Evolutionary conservation across 2,797 vertebrate species (phyloP), one percentile per base, ranked within the genome.

Genomic region (Pristis pectinata): DNA sequence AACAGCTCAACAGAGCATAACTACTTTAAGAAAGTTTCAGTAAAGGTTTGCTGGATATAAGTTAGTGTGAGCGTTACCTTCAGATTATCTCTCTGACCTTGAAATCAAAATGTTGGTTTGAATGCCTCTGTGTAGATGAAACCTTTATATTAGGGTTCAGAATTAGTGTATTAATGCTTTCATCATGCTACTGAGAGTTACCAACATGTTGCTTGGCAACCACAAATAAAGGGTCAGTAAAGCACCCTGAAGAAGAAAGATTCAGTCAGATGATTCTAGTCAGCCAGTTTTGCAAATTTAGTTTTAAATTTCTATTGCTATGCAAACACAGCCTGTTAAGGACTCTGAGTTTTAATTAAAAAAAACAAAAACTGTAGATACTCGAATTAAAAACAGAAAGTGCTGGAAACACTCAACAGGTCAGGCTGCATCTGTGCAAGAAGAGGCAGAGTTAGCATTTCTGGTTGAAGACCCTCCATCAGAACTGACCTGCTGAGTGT

Each of bases 151-250:
- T 76, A 53, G 30, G 30, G 27, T 53, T 94, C 70, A 94, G 30
- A 76, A 94, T 94, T 94, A 74, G 44, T 53, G 67, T 6, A 49
- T 30, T 49, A 56, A 53, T 76, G 92, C 27, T 67, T 76, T 53
- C 70, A 49, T 72, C 24, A 17, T 56, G 70, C 44, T 72, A 76
- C 70, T 53, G 7, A 30, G 49, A 44, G 44, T 94, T 94, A 53
- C 11, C 70, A 76, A 30, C 70, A 49, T 19, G 92, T 94, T 94
- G 67, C 91, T 41, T 74, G 70, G 92, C 92, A 94, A 94, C 92
- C 37, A 67, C 34, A 61, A 30, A 91, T 15, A 93, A 49, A 9
- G 15, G 37, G 30, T 44, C 64, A n/a, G 30, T 34, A 93, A 72
- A 93, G 70, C 53, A 27, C n/a, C 41, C 64, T 22, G 87, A 53